Conservation (phyloP, 1,140 invertebrate species). For the Ooceraea biroi region DNA sequence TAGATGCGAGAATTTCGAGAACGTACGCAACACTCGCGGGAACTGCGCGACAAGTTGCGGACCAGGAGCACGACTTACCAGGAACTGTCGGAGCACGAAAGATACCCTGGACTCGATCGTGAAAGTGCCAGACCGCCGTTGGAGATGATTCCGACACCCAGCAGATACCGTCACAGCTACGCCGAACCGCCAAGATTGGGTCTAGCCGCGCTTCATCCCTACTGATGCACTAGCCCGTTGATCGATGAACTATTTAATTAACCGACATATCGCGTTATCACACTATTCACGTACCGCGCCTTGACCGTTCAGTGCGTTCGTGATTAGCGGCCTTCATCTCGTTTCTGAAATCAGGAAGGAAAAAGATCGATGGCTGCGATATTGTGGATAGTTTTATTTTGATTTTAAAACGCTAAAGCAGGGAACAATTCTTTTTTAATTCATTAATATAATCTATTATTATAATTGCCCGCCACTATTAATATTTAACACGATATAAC, state of each 20-base stretch:
- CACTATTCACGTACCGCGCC: slow-evolving; percentile 36
- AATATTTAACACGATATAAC: background rate
- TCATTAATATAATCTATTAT: background rate
- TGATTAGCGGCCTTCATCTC: slow-evolving; percentile 1
- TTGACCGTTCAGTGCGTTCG: slow-evolving; percentile 48
- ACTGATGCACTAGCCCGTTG: slow-evolving; percentile 78
- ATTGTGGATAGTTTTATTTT: background rate
- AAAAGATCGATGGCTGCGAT: slow-evolving; percentile 17
- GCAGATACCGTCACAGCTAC: slow-evolving; percentile 87
- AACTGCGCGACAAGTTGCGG: slow-evolving; percentile 77
- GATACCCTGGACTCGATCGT: slow-evolving; percentile 87
- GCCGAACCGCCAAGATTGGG: slow-evolving; percentile 86
- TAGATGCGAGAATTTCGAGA: slow-evolving; percentile 79
- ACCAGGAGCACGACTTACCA: slow-evolving; percentile 84
- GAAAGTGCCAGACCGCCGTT: slow-evolving; percentile 86
- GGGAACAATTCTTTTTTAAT: background rate
- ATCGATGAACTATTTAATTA: slow-evolving; percentile 80
- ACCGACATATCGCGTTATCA: slow-evolving; percentile 66
- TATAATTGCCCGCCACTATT: background rate
- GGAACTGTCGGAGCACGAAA: slow-evolving; percentile 86
- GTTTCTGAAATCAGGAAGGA: slow-evolving; percentile 1
- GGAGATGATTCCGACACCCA: slow-evolving; percentile 81
- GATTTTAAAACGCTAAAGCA: background rate
- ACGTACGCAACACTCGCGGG: slow-evolving; percentile 69
- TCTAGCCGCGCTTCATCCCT: slow-evolving; percentile 86